Base-by-base conservation (phyloP, 2,888 invertebrate genomes). In the Synanthedon tipuliformis region DNA sequence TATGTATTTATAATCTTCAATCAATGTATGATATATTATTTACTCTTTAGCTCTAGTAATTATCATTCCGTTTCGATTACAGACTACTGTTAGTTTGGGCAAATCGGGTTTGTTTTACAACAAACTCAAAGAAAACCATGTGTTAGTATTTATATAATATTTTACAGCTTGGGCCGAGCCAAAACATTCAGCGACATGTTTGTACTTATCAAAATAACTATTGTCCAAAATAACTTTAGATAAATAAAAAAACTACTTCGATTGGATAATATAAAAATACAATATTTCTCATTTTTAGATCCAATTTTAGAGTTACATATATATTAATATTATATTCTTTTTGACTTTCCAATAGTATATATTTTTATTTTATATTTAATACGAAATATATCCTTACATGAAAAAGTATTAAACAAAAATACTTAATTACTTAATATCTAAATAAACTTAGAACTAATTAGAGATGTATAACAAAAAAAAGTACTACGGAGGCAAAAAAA, bases 1-100 rank as follows among this genome's bases (percentile, higher is more conserved):
- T 88, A 86, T 85, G 87, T 88, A 86, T 85, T 86, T 85, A 85
- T 87, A 85, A 84, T 81, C 76, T 87, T 84, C 82, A 85, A 85
- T 84, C 81, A 77, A 85, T 87, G 82, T 76, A n/a, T 79, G 83
- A 86, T 86, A 86, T 86, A 87, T 87, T 86, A 85, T 82, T 50
- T 81, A 81, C 80, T 74, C 76, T 85, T 81, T 83, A 85, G 73
- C 68, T 73, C 83, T 86, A 85, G 78, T 80, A 80, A 73, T 73
- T 74, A 84, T 83, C 82, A 84, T 81, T 80, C 71, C 81, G 70
- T 71, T 75, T 69, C 62, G 67, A 73, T 72, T 75, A 78, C 65
- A 75, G 62, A 62, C 75, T 77, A 76, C 62, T 61, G 68, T 72
- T 70, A 66, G 66, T 61, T 50, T 60, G 64, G 68, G 63, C 68